These are phyloP conservation scores for Bryconaethiops microstoma DNA, from an alignment of 2,797 vertebrate species.

Conservation along the genomic window DNA sequence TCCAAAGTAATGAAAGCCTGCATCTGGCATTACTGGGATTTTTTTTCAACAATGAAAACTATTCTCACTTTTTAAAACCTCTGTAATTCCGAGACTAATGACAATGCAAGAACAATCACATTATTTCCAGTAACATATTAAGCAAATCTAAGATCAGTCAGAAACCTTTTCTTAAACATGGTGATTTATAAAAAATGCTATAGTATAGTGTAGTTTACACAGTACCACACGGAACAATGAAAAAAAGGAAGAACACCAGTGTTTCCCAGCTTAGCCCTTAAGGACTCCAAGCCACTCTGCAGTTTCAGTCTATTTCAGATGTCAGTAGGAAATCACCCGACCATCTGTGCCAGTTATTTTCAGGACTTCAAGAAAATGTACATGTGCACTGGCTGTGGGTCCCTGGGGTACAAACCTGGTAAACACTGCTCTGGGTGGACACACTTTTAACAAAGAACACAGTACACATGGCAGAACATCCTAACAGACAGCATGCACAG, in stretches of 20 bases:
- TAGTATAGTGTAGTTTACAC: too few relatives aligned
- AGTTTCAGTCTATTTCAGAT: neutral
- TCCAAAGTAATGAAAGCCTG: too few relatives aligned
- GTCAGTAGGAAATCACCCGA: neutral
- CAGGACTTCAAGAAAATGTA: neutral
- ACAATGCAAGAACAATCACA: neutral
- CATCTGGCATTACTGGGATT: too few relatives aligned
- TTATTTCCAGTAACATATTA: too few relatives aligned
- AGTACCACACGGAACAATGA: neutral
- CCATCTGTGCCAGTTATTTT: neutral
- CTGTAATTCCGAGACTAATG: neutral
- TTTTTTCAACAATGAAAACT: too few relatives aligned
- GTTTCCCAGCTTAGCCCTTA: neutral
- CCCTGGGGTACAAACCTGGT: neutral
- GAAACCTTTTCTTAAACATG: neutral
- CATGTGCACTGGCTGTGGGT: neutral
- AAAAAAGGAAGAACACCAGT: neutral
- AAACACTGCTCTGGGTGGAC: neutral
- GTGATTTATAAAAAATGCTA: neutral
- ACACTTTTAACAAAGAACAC: neutral
- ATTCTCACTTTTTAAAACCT: neutral
- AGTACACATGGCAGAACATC: neutral
- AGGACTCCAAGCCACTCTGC: constrained; percentile 25
- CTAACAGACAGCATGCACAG: neutral
- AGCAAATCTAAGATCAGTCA: too few relatives aligned